Percentiles rank a stretch among this genome's conserved stretches.
Conservation (phyloP, 2,797 vertebrate genomes). For the Micromesistius poutassou region DNA sequence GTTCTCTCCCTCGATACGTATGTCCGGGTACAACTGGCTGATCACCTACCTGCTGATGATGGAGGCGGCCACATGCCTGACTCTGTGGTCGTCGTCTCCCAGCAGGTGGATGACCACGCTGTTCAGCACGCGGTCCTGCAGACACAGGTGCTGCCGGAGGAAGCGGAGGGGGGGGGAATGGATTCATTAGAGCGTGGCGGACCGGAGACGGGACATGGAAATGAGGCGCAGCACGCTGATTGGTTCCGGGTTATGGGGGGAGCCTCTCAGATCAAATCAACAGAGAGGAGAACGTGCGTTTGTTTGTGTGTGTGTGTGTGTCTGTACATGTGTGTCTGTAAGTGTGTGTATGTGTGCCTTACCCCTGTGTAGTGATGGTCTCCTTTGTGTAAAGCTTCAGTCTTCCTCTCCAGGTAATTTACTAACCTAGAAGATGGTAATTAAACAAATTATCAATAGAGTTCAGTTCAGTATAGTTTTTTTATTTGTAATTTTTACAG, state of each 20-base stretch:
- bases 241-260: background rate
- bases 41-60: constrained; percentile 85
- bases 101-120: constrained; percentile 84
- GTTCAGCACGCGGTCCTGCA: constrained; percentile 87
- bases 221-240: background rate
- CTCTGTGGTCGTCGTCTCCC: constrained; percentile 93
- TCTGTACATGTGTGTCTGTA: too few relatives aligned
- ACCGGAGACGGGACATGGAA: background rate
- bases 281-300: background rate
- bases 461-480: too few relatives aligned
- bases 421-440: constrained; percentile 74
- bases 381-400: constrained; percentile 84
- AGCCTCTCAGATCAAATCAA: background rate
- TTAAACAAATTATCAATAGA: background rate
- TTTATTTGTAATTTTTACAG: too few relatives aligned
- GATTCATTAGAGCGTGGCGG: background rate
- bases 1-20: too few relatives aligned
- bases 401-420: constrained; percentile 87
- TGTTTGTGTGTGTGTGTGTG: too few relatives aligned
- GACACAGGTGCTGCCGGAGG: constrained; percentile 75
- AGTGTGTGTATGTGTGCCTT: too few relatives aligned
- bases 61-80: constrained; percentile 86
- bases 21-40: too few relatives aligned
- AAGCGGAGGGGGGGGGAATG: background rate
- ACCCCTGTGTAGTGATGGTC: constrained; percentile 92